Percentiles rank a stretch among this genome's conserved stretches.
Evolutionary conservation across 1,140 invertebrate species (phyloP).

Genomic region (Drosophila tristis): DNA sequence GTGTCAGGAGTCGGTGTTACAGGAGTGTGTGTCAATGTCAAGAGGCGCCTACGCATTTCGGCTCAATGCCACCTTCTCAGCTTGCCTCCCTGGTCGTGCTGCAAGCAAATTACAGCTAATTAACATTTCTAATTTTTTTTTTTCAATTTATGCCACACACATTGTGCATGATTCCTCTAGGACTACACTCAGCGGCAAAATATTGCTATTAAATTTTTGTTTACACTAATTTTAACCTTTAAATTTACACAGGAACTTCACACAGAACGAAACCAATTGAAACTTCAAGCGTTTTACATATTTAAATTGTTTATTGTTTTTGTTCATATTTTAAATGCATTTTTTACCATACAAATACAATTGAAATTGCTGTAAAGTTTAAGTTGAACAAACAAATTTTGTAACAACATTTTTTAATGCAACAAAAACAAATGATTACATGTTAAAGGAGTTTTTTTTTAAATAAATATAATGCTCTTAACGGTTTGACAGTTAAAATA

Average conservation of each 20-base stretch:
- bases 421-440: no score
- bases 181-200: constrained; percentile 32
- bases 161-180: constrained; percentile 30
- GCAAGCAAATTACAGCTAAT: constrained; percentile 73
- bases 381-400: no score
- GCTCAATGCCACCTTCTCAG: constrained; percentile 10
- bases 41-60: constrained; percentile 31
- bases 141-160: constrained; percentile 71
- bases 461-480: no score
- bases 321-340: no score
- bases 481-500: no score
- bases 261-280: no score
- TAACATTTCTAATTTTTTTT: constrained; percentile 65
- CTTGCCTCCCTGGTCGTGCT: constrained; percentile 12
- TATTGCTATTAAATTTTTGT: not conserved
- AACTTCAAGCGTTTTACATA: no score
- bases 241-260: not conserved
- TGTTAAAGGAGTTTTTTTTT: no score
- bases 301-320: no score
- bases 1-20: constrained; percentile 3
- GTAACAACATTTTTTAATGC: no score
- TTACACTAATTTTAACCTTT: not conserved
- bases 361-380: no score
- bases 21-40: constrained; percentile 66
- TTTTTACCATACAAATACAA: no score